Evolutionary conservation across 2,797 vertebrate species (phyloP), one percentile per base, ranked within the genome.

Genomic region (Enteromius unitaeniatus): DNA sequence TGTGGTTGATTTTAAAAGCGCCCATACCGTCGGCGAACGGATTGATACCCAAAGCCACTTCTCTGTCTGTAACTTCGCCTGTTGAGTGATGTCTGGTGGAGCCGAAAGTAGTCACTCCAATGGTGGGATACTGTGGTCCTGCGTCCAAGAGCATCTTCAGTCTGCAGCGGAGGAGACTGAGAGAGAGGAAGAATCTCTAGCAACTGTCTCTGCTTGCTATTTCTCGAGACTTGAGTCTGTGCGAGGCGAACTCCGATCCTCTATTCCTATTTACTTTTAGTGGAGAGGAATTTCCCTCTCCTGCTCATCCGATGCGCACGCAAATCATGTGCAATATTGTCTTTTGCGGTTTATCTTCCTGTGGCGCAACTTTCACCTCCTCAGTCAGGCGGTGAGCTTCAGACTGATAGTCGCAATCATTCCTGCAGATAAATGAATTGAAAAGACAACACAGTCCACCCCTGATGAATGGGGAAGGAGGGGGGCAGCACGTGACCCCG

Each of bases 361-460:
- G 97, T 96, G 97, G 97, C 97, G 97, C 96, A 97, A 99, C 97
- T 99, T 99, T 99, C 97, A 99, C 97, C 98, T 99, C 97, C 97
- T 98, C 97, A 96, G 97, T 97, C 97, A 96, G 97, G 96, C 97
- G 96, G 97, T 97, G 97, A 97, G 97, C 97, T 96, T 96, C 96
- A 98, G 97, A 99, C 97, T 99, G 98, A 99, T 99, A 99, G 97
- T 97, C 96, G 97, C 97, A 98, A 99, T 99, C 97, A 99, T 99
- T 99, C 97, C 98, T 99, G 97, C 97, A 99, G 98, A 99, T 99
- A 99, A 99, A 99, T 99, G 98, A 99, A 99, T 99, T 99, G 98
- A 97, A 99, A 98, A 96, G 97, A 99, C 97, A 97, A 98, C 98
- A 98, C 96, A 95, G 96, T 97, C 96, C 97, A 95, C 95, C 97